These are phyloP conservation scores for Laothoe populi DNA, from an alignment of 2,888 invertebrate species.

Conservation along the genomic window DNA sequence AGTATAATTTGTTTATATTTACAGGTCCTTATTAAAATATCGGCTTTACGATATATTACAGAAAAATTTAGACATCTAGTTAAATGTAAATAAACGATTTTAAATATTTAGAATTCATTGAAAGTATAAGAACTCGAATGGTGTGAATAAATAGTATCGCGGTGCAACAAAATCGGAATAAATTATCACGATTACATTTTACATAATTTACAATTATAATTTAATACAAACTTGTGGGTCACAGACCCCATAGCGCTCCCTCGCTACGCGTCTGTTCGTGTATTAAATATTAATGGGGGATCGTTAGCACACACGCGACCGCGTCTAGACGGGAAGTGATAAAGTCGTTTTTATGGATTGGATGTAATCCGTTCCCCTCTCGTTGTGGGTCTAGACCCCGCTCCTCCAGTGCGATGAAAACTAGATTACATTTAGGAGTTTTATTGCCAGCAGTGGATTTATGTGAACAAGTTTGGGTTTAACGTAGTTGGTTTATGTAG, in stretches of 20 bases:
- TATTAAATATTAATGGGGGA: slow-evolving; percentile 64
- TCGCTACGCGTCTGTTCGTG: slow-evolving; percentile 26
- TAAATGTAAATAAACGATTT: neutral
- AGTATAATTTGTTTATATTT: neutral
- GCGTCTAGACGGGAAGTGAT: slow-evolving; percentile 72
- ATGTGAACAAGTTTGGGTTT: neutral
- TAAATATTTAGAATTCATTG: neutral
- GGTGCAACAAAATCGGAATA: neutral
- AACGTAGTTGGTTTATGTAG: neutral
- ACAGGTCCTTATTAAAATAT: neutral
- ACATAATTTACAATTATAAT: slow-evolving; percentile 10
- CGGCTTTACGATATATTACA: neutral
- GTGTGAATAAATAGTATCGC: neutral
- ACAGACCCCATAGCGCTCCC: slow-evolving; percentile 5
- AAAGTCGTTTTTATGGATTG: slow-evolving; percentile 59
- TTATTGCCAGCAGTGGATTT: slow-evolving; percentile 12
- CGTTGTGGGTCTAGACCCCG: slow-evolving; percentile 26
- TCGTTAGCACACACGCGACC: slow-evolving; percentile 64
- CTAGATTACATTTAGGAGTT: slow-evolving; percentile 20
- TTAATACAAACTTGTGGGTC: slow-evolving; percentile 15
- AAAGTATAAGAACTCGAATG: neutral
- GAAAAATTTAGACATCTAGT: neutral
- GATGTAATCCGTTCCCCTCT: slow-evolving; percentile 51
- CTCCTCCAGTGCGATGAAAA: slow-evolving; percentile 10
- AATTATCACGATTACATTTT: neutral